Percentiles rank a stretch among this genome's conserved stretches.
phyloP scores from a whole-genome alignment of 2,113 vertebrate species.

The Willisornis vidua region DNA sequence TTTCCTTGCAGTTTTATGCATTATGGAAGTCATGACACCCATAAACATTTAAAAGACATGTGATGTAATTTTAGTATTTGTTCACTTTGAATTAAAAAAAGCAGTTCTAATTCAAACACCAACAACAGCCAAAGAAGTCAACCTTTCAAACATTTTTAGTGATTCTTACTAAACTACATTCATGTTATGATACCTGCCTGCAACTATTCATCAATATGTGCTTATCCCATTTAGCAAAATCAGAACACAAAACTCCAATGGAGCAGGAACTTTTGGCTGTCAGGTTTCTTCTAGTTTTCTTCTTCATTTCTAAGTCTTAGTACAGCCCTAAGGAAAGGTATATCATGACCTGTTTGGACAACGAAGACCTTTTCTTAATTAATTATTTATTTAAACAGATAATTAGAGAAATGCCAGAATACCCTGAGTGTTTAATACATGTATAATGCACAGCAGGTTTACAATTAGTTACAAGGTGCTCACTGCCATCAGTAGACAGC shows the following conservation, averaged over 20 bases:
- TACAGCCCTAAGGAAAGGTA: neutral
- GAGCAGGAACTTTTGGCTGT: neutral
- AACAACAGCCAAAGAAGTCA: neutral
- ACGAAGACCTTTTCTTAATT: neutral
- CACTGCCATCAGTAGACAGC: neutral
- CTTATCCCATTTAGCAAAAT: neutral
- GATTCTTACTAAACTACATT: neutral
- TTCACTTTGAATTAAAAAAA: constrained; percentile 5
- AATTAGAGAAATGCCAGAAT: neutral
- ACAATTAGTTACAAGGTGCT: neutral
- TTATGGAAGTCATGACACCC: neutral
- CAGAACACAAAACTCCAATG: neutral
- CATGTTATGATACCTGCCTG: neutral
- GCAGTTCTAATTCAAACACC: neutral
- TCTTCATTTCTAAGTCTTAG: neutral
- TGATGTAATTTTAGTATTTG: constrained; percentile 22
- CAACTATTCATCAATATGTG: neutral
- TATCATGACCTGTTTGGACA: neutral
- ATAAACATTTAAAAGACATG: neutral
- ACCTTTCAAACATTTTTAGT: neutral
- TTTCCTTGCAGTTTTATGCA: neutral
- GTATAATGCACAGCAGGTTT: neutral
- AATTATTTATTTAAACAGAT: neutral
- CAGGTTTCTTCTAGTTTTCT: neutral
- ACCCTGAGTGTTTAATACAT: neutral